Evolutionary conservation across 2,797 vertebrate species (phyloP), one percentile per base, ranked within the genome.

Genomic region (Sebastes taczanowskii): DNA sequence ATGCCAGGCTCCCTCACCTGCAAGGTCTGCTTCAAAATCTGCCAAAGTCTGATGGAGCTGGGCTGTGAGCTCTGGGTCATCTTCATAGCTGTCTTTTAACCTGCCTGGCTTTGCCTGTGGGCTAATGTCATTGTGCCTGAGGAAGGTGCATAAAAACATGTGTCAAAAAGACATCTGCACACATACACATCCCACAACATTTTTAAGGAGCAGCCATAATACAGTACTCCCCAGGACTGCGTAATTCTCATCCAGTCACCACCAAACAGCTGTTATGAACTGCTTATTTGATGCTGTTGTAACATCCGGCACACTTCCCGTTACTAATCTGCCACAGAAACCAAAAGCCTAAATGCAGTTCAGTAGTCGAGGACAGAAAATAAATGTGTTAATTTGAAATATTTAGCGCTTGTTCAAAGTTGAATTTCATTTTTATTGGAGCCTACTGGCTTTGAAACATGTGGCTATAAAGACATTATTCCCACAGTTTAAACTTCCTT

Each of bases 11-110:
- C 4, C 8, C 84, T 80, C 82, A 97, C 97, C 96, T 95, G 95
- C 93, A 86, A 97, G 92, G 61, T 95, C 90, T 34, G 94, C 93
- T 29, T 97, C 96, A 80, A 97, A 90, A 49, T 95, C 95, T 53
- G 92, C 93, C 84, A 97, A 81, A 35, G 97, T 95, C 83, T 94
- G 91, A 66, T 96, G 93, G 64, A 97, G 85, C 65, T 92, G 92
- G 9, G 85, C 78, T 7, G 94, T 83, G 75, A 96, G 72, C 60
- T 95, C 88, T 0, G 66, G 53, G 46, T 96, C 94, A 52, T 95
- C 95, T 13, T 94, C 89, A 87, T 83, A 92, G 75, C 53, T 64
- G 18, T 86, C 82, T 80, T 87, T 86, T 56, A 80, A 66, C 49
- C 34, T 88, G 59, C 78, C 78, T 35, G 91, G 67, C 65, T 90